Evolutionary conservation across 2,888 invertebrate species (phyloP), one percentile per base, ranked within the genome.

Genomic region (Phyllotreta cruciferae): DNA sequence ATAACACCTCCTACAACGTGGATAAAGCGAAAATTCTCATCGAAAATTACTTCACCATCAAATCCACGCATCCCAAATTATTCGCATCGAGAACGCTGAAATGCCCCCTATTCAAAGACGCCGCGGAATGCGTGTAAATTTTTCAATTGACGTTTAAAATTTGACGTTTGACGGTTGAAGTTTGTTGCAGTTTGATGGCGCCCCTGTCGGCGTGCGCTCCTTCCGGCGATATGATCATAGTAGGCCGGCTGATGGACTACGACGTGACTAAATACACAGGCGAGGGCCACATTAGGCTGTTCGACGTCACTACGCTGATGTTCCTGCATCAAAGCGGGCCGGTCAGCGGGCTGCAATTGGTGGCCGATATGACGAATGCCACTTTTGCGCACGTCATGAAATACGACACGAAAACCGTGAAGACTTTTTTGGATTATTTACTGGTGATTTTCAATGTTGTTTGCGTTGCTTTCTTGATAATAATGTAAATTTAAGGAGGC

Each of bases 381-480:
- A 81, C 83, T 0, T 78, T 91, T 13, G 85, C 86, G 0, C 91
- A 92, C 72, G 78, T 90, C 1, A 83, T 87, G 5, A 85, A 85
- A 70, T 78, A 91, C 0, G 88, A 86, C 61, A 77, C 90, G 0
- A 81, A 87, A 68, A 84, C 86, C 1, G 79, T 90, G 67, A 90
- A 89, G 71, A 90, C 90, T 76, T 88, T 87, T 69, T 81, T 91
- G 6, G 86, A 83, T 69, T 91, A 86, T 73, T 76, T 91, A 41
- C 90, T 90, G 83, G 88, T 87, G 24, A 24, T 24, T 24, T 24
- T 24, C n/a, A n/a, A n/a, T n/a, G n/a, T n/a, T n/a, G n/a, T n/a
- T n/a, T n/a, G n/a, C n/a, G n/a, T n/a, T n/a, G n/a, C n/a, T n/a
- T n/a, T n/a, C n/a, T n/a, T n/a, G n/a, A n/a, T n/a, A n/a, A n/a